A percentile compares a stretch with the other conserved stretches of the same genome.
These are phyloP conservation scores for Acronicta psi DNA, from an alignment of 2,888 invertebrate genomes.

Conservation along the genomic window DNA sequence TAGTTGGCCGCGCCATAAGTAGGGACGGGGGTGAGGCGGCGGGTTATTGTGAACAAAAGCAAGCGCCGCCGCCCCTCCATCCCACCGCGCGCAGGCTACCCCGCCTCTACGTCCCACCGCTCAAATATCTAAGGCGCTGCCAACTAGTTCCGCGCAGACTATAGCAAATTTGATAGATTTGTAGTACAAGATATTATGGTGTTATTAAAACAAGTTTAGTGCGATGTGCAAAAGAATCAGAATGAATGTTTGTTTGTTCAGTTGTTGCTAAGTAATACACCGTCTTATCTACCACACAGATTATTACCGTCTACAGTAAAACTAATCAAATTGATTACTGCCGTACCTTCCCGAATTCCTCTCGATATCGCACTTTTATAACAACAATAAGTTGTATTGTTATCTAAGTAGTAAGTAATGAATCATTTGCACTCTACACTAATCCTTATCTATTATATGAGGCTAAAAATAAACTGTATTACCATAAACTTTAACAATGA, in stretches of 20 bases:
- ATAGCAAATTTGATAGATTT: too few relatives aligned
- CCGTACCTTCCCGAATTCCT: conserved; percentile 7
- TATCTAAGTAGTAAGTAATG: conserved; percentile 5
- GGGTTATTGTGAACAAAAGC: too few relatives aligned
- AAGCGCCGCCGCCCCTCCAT: too few relatives aligned
- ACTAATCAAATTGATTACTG: conserved; percentile 9
- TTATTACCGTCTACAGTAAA: conserved; percentile 12
- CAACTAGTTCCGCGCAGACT: too few relatives aligned
- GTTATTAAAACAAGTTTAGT: too few relatives aligned
- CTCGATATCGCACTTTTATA: neutral
- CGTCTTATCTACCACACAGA: conserved; percentile 9
- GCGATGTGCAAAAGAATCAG: too few relatives aligned
- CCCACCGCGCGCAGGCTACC: too few relatives aligned
- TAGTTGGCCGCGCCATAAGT: too few relatives aligned
- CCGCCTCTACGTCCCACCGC: too few relatives aligned
- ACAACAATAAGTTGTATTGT: neutral
- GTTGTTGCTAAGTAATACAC: conserved; percentile 1
- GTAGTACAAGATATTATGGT: too few relatives aligned
- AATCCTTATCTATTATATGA: neutral
- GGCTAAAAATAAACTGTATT: neutral
- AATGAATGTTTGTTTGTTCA: neutral
- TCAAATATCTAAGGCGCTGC: too few relatives aligned
- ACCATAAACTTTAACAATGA: conserved; percentile 17
- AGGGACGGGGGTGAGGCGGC: too few relatives aligned
- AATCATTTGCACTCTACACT: neutral